These are phyloP conservation scores for Melinaea marsaeus DNA, from an alignment of 2,888 invertebrate species.

Conservation along the genomic window DNA sequence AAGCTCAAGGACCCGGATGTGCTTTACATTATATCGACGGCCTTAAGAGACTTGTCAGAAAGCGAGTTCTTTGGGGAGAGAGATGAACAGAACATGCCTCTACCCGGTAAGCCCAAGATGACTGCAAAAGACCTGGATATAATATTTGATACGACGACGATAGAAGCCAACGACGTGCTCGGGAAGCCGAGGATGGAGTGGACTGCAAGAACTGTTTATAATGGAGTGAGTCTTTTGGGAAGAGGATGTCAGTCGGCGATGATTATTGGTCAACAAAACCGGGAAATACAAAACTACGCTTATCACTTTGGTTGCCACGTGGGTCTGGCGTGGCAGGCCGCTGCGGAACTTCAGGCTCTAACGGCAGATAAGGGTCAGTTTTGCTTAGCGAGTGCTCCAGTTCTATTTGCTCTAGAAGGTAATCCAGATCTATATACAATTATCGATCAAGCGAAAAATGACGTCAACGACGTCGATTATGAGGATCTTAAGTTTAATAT, in stretches of 20 bases:
- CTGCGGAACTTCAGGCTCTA: slow-evolving; percentile 58
- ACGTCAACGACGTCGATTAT: slow-evolving; percentile 82
- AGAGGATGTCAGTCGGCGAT: slow-evolving; percentile 89
- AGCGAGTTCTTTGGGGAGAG: slow-evolving; percentile 88
- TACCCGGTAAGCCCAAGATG: slow-evolving; percentile 80
- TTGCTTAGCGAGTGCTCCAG: slow-evolving; percentile 88
- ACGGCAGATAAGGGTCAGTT: slow-evolving; percentile 81
- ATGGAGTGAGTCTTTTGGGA: slow-evolving; percentile 82
- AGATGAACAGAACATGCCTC: slow-evolving; percentile 85
- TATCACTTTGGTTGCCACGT: slow-evolving; percentile 89
- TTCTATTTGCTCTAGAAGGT: slow-evolving; percentile 88
- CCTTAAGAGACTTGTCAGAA: slow-evolving; percentile 87
- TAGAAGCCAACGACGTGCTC: slow-evolving; percentile 59
- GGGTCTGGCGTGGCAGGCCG: slow-evolving; percentile 89
- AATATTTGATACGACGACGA: slow-evolving; percentile 59
- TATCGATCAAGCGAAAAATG: slow-evolving; percentile 80
- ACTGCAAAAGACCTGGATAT: slow-evolving; percentile 54
- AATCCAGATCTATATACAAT: slow-evolving; percentile 83
- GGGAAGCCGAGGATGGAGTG: slow-evolving; percentile 83
- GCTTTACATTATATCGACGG: slow-evolving; percentile 88
- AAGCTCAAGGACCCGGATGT: slow-evolving; percentile 84
- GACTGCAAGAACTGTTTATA: slow-evolving; percentile 84
- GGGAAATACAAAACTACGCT: slow-evolving; percentile 83
- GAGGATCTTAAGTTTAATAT: slow-evolving; percentile 76
- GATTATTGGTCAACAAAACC: slow-evolving; percentile 84